Base-by-base conservation (phyloP, 2,113 vertebrate genomes). In the Lota lota region DNA sequence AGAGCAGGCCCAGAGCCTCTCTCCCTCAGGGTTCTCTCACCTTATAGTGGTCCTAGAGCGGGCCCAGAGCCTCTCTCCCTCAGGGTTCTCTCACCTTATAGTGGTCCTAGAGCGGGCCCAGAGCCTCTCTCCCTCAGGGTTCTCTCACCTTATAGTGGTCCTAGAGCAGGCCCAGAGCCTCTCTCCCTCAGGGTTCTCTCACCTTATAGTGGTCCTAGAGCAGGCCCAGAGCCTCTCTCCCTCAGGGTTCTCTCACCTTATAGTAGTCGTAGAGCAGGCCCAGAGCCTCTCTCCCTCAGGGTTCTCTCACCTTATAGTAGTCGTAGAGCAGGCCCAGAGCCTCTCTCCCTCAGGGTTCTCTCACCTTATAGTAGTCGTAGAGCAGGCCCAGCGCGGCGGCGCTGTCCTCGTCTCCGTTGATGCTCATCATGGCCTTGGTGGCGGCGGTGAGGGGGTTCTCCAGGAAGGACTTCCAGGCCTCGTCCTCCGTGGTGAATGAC, bases 401-500 rank as follows among this genome's bases (percentile, higher is more conserved):
- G 0, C 97, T 99, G 90, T 99, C 97, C 66, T 99, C 97, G 11
- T 99, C 97, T 0, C 97, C 97, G 2, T 99, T 99, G 84, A 99
- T 98, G 89, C 97, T 99, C 97, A 99, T 99, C 97, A 99, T 99
- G 50, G 97, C 97, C 84, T 99, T 99, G 86, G 97, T 99, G 63
- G 97, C 97, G 0, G 96, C 97, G 0, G 97, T 99, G 84, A 99
- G 93, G 0, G 97, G 97, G 86, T 99, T 99, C 88, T 99, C 97
- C 88, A 99, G 92, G 81, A 99, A 99, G 0, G 96, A 95, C 62
- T 98, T 99, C 97, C 97, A 99, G 60, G 97, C 97, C 70, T 99
- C 97, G 64, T 99, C 97, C 76, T 99, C 97, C 21, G 91, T 98
- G 50, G 95, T 98, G 73, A 95, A 98, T 53, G 94, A 88, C 53